Base-by-base conservation (phyloP, 1,140 invertebrate genomes). In the Drosophila lacteicornis region DNA sequence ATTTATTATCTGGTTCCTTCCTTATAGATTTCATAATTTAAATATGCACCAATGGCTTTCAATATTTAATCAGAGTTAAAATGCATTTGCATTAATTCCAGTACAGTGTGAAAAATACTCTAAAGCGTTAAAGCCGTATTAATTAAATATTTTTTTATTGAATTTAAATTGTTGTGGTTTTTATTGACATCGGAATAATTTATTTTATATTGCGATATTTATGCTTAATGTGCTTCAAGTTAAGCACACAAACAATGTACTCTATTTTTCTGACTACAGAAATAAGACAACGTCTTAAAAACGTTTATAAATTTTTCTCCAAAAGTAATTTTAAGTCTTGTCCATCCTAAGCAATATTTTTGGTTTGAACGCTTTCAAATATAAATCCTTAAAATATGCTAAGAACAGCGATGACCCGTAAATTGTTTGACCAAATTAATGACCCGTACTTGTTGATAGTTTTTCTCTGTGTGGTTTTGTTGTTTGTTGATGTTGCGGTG, bases 401-500 rank as follows among this genome's bases (percentile, higher is more conserved):
- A 40, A 40, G 13, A 42, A n/a, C 15, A 42, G 12, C 15, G 0
- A 15, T 61, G 19, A 9, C 38, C 25, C 3, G n/a, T 40, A 19
- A 60, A 33, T 33, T 60, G 11, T 4, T 22, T 19, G 12, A 30
- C 13, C 13, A n/a, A 57, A 65, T 60, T 60, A 13, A 43, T 63
- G 51, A n/a, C 36, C 38, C 19, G 13, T 25, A 9, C n/a, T 5
- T 46, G 19, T 55, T 60, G 33, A 8, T 15, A 17, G 19, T 63
- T 67, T 33, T 47, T 67, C 30, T 25, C 59, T 17, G 58, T 63
- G 67, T 40, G 30, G 13, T 36, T 38, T 53, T 58, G 47, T 78
- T 55, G 59, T 71, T 56, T 61, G 60, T 69, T 65, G 57, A 63
- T 62, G 46, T 76, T 57, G 80, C 58, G 79, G 71, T 60, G 75